phyloP scores from a whole-genome alignment of 2,888 invertebrate species.

The Willowsia nigromaculata region DNA sequence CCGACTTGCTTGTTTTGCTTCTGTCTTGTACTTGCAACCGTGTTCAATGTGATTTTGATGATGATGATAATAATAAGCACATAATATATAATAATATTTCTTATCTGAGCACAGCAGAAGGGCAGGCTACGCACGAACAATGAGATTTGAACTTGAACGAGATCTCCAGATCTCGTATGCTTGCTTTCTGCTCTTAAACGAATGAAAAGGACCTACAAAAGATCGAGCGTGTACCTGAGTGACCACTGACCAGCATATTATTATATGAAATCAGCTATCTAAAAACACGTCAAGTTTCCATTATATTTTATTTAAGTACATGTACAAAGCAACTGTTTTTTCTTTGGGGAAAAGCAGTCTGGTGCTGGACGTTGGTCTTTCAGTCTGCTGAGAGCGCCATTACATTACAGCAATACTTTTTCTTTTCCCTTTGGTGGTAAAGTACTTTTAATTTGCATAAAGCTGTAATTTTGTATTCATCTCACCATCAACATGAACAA shows the following conservation, averaged over 20 bases:
- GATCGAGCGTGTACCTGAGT: conserved; percentile 17
- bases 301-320: not conserved
- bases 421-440: conserved; percentile 32
- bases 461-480: conserved; percentile 69
- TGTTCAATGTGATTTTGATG: not conserved
- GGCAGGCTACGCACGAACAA: conserved; percentile 40
- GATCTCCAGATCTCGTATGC: not conserved
- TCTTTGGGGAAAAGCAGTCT: not conserved
- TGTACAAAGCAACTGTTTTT: not conserved
- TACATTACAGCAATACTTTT: not conserved
- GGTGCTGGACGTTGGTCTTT: conserved; percentile 34
- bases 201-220: not conserved
- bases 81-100: not conserved
- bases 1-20: conserved; percentile 55
- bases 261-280: not conserved
- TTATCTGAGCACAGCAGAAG: not conserved
- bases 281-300: no score
- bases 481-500: conserved; percentile 44
- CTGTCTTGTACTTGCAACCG: conserved; percentile 10
- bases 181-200: not conserved
- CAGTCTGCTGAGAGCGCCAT: not conserved
- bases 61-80: not conserved
- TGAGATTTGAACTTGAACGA: conserved; percentile 50
- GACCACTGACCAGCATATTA: conserved; percentile 22
- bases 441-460: conserved; percentile 58